phyloP scores from a whole-genome alignment of 53 echinoderm and acorn worm species.

The Hippasteria phrygiana region DNA sequence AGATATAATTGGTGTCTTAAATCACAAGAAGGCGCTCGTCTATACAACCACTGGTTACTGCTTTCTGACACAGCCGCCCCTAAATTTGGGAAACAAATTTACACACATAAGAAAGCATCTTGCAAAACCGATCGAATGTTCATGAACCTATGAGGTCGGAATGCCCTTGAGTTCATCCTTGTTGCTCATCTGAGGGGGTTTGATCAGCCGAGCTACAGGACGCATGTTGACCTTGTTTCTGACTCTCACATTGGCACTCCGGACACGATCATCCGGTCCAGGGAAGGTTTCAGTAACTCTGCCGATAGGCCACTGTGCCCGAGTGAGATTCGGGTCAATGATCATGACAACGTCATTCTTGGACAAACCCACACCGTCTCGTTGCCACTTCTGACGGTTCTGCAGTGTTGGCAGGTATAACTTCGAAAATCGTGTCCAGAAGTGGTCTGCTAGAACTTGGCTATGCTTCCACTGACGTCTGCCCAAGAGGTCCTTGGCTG shows the following conservation, averaged over 20 bases:
- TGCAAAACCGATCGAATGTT: too few relatives aligned
- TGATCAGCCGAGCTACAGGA: not conserved
- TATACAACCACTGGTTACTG: too few relatives aligned
- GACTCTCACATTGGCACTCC: not conserved
- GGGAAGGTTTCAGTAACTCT: not conserved
- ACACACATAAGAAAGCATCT: not conserved
- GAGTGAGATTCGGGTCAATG: not conserved
- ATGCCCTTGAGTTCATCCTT: not conserved
- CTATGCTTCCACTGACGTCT: conserved; percentile 60
- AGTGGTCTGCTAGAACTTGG: conserved; percentile 53
- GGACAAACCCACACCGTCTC: not conserved
- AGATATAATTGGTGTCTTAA: too few relatives aligned
- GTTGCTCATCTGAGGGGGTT: not conserved
- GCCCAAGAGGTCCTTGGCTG: conserved; percentile 24
- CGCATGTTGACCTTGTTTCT: not conserved
- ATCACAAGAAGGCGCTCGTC: too few relatives aligned
- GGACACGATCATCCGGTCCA: conserved; percentile 8
- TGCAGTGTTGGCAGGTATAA: conserved; percentile 8
- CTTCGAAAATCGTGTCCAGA: conserved; percentile 10
- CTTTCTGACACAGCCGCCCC: conserved; percentile 1
- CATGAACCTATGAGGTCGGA: not conserved
- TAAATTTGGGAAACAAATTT: not conserved
- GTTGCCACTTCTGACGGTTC: conserved; percentile 4
- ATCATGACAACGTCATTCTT: conserved; percentile 1
- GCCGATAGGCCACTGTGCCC: not conserved